These are phyloP conservation scores for Phrynosoma platyrhinos DNA, from an alignment of 2,113 vertebrate species.

Conservation along the genomic window DNA sequence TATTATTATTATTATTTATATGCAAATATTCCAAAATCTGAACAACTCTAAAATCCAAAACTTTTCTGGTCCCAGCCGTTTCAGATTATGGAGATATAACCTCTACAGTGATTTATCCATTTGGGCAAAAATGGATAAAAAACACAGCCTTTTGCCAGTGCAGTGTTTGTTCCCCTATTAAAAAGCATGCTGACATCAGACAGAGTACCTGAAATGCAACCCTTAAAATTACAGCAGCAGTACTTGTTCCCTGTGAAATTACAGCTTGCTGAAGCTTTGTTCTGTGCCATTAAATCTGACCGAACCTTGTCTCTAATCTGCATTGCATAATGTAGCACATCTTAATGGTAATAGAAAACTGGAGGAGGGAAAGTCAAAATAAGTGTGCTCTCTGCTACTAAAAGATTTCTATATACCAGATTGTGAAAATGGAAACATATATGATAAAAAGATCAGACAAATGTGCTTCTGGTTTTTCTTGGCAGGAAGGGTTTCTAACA, in stretches of 20 bases:
- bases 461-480: neutral
- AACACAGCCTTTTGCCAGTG: neutral
- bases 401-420: neutral
- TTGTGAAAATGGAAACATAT: neutral
- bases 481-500: neutral
- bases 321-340: neutral
- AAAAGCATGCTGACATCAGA: neutral
- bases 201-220: neutral
- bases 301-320: neutral
- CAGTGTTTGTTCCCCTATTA: neutral
- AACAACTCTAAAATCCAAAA: too few relatives aligned
- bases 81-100: too few relatives aligned
- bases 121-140: neutral
- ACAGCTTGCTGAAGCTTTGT: conserved; percentile 1
- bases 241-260: conserved; percentile 18
- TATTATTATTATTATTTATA: too few relatives aligned
- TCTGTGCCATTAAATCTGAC: neutral
- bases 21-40: too few relatives aligned
- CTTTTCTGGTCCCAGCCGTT: too few relatives aligned
- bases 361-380: neutral
- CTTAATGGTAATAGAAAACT: neutral
- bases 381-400: neutral
- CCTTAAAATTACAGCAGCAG: conserved; percentile 5
- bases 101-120: neutral
- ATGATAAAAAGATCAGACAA: neutral